phyloP scores from a whole-genome alignment of 1,140 invertebrate species.

The Episyrphus balteatus region DNA sequence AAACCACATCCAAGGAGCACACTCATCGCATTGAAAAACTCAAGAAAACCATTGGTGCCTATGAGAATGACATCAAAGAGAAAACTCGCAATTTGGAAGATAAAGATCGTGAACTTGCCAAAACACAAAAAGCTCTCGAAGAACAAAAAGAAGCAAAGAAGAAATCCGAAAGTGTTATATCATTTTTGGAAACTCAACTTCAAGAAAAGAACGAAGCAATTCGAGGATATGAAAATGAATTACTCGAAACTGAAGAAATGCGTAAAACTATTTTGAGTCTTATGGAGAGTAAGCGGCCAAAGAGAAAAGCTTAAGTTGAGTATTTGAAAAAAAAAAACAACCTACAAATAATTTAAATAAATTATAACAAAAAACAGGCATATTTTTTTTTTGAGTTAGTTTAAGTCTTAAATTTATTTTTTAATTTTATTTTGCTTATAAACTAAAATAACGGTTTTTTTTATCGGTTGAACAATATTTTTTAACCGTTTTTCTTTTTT shows the following conservation, averaged over 20 bases:
- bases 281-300: conserved; percentile 35
- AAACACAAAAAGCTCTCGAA: conserved; percentile 23
- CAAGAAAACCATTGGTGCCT: conserved; percentile 25
- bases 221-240: conserved; percentile 26
- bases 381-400: too few relatives aligned
- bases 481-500: too few relatives aligned
- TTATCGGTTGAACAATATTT: too few relatives aligned
- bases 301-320: conserved; percentile 25
- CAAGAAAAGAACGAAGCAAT: conserved; percentile 31
- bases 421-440: too few relatives aligned
- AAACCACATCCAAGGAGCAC: conserved; percentile 22
- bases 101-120: conserved; percentile 20
- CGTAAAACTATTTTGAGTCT: conserved; percentile 34
- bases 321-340: too few relatives aligned
- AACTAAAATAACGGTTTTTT: too few relatives aligned
- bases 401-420: too few relatives aligned
- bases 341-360: too few relatives aligned
- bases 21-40: conserved; percentile 27
- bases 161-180: conserved; percentile 27
- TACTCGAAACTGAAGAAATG: conserved; percentile 31
- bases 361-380: too few relatives aligned
- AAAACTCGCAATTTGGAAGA: conserved; percentile 27
- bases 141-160: conserved; percentile 29
- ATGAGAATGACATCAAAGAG: conserved; percentile 28
- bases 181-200: conserved; percentile 25